Percentiles rank a stretch among this genome's conserved stretches.
These are phyloP conservation scores for Beroe ovata DNA, from an alignment of 37 sponge, comb jelly and placozoan species.

Conservation along the genomic window DNA sequence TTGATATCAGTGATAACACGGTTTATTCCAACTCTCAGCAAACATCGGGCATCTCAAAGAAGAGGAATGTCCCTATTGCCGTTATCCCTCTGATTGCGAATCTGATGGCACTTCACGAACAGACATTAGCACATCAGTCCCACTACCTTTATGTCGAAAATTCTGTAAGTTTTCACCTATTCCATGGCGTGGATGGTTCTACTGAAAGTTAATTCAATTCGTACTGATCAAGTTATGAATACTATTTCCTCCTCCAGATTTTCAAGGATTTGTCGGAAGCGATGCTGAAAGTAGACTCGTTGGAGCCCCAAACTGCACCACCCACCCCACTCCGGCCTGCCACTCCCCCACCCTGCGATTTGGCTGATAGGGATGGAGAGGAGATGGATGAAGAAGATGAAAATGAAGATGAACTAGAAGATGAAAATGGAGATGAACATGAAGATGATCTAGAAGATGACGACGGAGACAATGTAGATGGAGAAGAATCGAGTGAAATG, in stretches of 20 bases:
- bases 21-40: too few species aligned
- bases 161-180: not conserved
- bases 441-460: not conserved
- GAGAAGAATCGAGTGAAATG: not conserved
- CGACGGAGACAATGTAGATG: not conserved
- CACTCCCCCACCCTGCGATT: not conserved
- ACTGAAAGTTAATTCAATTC: too few species aligned
- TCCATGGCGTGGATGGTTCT: too few species aligned
- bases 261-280: slow-evolving; percentile 26
- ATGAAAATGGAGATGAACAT: not conserved
- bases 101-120: not conserved
- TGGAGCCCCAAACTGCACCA: not conserved
- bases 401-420: not conserved
- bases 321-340: slow-evolving; percentile 1
- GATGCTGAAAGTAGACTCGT: not conserved
- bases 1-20: too few species aligned
- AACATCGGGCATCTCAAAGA: not conserved
- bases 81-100: not conserved
- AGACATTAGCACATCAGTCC: not conserved
- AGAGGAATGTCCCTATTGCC: not conserved
- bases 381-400: not conserved
- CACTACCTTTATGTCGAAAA: slow-evolving; percentile 5
- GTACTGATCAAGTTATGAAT: too few species aligned
- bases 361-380: not conserved
- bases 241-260: not conserved